These are phyloP conservation scores for Meandrina meandrites DNA, from an alignment of 92 coral and sea anemone species.

Conservation along the genomic window DNA sequence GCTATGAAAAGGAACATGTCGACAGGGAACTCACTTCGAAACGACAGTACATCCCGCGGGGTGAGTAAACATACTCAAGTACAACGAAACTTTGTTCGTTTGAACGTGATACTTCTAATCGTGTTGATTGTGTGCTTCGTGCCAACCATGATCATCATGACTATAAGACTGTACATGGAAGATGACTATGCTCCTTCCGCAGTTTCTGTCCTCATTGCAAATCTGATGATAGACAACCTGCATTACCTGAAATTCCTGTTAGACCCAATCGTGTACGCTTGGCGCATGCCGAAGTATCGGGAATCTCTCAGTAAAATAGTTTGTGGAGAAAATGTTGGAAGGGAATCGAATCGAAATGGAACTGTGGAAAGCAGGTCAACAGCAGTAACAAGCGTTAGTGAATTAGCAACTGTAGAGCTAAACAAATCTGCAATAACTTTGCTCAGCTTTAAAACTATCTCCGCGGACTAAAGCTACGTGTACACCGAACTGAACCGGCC, in stretches of 20 bases:
- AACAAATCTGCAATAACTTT: slow-evolving; percentile 5
- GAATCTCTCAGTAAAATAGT: not conserved
- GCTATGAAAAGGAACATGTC: slow-evolving; percentile 20
- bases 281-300: slow-evolving; percentile 16
- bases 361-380: not conserved
- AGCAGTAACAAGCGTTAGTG: not conserved
- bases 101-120: not conserved
- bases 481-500: too few relatives aligned
- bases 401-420: not conserved
- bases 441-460: not conserved
- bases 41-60: not conserved
- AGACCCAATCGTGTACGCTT: slow-evolving; percentile 8
- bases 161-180: not conserved
- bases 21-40: slow-evolving; percentile 3
- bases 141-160: not conserved
- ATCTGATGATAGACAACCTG: slow-evolving; percentile 23
- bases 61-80: not conserved
- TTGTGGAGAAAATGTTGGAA: not conserved
- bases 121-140: not conserved
- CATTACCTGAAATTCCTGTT: slow-evolving; percentile 14
- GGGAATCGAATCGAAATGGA: not conserved
- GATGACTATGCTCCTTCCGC: not conserved
- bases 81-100: slow-evolving; percentile 25
- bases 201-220: not conserved
- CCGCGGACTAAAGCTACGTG: not conserved